A percentile compares a stretch with the other conserved stretches of the same genome.
These are phyloP conservation scores for Anser brachyrhynchus DNA, from an alignment of 2,113 vertebrate genomes.

Conservation along the genomic window DNA sequence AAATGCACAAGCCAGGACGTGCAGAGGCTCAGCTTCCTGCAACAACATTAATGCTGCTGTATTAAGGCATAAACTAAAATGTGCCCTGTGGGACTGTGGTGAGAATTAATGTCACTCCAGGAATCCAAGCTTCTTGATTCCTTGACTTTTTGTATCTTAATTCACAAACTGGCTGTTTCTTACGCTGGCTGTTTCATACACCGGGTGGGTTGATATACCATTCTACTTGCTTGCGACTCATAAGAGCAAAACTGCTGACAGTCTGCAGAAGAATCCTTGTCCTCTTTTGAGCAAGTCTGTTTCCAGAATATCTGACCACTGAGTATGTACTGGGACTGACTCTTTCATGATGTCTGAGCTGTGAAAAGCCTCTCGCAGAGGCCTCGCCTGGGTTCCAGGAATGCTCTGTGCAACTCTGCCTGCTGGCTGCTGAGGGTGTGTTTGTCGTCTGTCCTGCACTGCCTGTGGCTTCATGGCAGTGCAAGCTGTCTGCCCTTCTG, in stretches of 20 bases:
- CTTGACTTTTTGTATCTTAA: constrained; percentile 57
- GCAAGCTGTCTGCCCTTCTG: accelerated
- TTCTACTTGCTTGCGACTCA: neutral
- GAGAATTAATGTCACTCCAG: constrained; percentile 60
- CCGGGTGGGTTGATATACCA: constrained; percentile 1
- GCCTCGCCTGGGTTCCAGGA: neutral
- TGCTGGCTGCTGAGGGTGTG: accelerated
- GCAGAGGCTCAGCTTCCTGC: constrained; percentile 52
- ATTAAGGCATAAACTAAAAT: constrained; percentile 64
- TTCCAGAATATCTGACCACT: neutral
- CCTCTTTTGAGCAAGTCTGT: neutral
- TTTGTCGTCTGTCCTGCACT: neutral
- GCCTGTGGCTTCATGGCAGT: neutral
- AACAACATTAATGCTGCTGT: constrained; percentile 41
- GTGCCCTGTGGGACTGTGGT: constrained; percentile 31
- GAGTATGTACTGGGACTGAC: neutral
- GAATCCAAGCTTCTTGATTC: constrained; percentile 60
- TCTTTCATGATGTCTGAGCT: neutral
- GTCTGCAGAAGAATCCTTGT: neutral
- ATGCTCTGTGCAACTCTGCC: neutral
- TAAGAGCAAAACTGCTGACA: constrained; percentile 34
- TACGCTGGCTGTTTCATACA: neutral
- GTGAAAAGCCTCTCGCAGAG: neutral
- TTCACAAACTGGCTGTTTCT: constrained; percentile 29
- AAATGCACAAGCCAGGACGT: constrained; percentile 10